These are phyloP conservation scores for Hermatobates lingyangjiaoensis DNA, from an alignment of 1,140 invertebrate genomes.

Conservation along the genomic window DNA sequence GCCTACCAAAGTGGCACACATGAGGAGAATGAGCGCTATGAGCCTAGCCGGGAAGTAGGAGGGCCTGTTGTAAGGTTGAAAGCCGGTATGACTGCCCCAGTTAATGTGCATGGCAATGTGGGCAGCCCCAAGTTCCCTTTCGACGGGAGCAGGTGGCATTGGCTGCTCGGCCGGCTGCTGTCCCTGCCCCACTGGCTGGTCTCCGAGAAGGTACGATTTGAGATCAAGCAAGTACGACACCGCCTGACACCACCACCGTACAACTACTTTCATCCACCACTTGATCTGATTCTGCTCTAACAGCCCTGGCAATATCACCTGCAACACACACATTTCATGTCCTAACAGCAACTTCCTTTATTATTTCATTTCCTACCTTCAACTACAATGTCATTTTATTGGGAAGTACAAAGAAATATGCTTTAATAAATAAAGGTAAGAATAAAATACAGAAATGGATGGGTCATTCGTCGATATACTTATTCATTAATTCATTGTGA, in stretches of 20 bases:
- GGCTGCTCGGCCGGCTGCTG: constrained; percentile 18
- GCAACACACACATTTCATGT: constrained; percentile 6
- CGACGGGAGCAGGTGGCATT: constrained; percentile 20
- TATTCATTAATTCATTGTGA: too few species aligned
- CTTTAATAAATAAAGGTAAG: too few species aligned
- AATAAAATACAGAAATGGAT: too few species aligned
- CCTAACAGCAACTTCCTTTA: too few species aligned
- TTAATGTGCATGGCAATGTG: constrained; percentile 64
- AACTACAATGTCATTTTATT: too few species aligned
- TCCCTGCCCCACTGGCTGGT: constrained; percentile 23
- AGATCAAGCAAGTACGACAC: constrained; percentile 73
- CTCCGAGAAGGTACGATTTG: constrained; percentile 71
- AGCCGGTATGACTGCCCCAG: constrained; percentile 46
- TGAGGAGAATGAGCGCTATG: constrained; percentile 50
- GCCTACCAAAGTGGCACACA: constrained; percentile 69
- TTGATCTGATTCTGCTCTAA: constrained; percentile 90
- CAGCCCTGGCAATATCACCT: constrained; percentile 84
- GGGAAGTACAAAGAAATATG: too few species aligned
- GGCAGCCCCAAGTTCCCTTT: constrained; percentile 50
- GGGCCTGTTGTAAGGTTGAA: constrained; percentile 74
- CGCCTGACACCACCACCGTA: constrained; percentile 72
- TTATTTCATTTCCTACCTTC: too few species aligned
- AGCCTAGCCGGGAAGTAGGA: constrained; percentile 63
- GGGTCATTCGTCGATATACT: too few species aligned
- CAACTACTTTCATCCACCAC: constrained; percentile 72